Evolutionary conservation across 2,888 invertebrate species (phyloP), one percentile per base, ranked within the genome.

Genomic region (Ophion obscuratus): DNA sequence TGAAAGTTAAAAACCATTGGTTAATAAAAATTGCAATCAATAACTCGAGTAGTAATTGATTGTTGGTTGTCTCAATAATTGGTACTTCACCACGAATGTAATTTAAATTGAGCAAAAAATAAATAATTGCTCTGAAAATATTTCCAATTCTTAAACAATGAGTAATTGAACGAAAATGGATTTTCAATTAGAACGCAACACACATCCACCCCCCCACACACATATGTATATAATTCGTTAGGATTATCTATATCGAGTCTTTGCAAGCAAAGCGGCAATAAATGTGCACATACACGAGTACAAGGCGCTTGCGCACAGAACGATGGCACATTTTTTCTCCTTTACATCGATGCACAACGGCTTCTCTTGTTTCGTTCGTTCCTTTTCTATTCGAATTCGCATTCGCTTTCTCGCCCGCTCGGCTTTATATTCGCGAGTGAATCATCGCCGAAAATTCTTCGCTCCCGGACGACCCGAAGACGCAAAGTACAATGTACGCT

Each of bases 381-480:
- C 57, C 14, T 62, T 64, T 62, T 62, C 71, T 47, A 44, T 81
- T 67, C 67, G 40, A 67, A 59, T 31, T 36, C 27, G 44, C 64
- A 57, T 44, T 31, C 47, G 17, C 71, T n/a, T 2, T 4, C 47
- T n/a, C 47, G 2, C 67, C 11, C 62, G 44, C 75, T 36, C 77
- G 47, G 82, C 78, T 78, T 85, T 82, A 79, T 85, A 79, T 71
- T 82, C 82, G 82, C 75, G 79, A 75, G 76, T 85, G 85, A 85
- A 82, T 85, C 85, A 85, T 85, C 85, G 79, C 75, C 85, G 78
- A 85, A 85, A 85, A 82, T 82, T 85, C 82, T 59, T 59, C 82
- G 64, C 75, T 82, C 78, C 59, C 75, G 64, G 64, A 71, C 76
- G 59, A 74, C 20, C 66, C 53, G 53, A 67, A 74, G 66, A 74